These are phyloP conservation scores for Hypsopygia costalis DNA, from an alignment of 2,888 invertebrate species.

Conservation along the genomic window DNA sequence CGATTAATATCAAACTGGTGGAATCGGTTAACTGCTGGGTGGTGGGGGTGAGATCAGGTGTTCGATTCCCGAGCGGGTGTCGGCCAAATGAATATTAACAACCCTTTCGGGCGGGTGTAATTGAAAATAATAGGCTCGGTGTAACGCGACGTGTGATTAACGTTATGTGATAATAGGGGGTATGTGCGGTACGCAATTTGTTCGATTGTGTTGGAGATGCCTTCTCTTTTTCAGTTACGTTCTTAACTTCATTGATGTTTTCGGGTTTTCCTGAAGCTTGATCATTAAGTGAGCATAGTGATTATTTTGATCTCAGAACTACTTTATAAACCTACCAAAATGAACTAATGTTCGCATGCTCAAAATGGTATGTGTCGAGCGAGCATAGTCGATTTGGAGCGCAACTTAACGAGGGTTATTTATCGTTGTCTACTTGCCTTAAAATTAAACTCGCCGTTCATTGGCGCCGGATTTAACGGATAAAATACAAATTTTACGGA, in stretches of 20 bases:
- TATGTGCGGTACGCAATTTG: conserved; percentile 14
- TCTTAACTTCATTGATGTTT: too few relatives aligned
- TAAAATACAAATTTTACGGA: too few relatives aligned
- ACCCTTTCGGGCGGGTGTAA: conserved; percentile 64
- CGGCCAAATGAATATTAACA: conserved; percentile 72
- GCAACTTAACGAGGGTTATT: too few relatives aligned
- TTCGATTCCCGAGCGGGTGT: conserved; percentile 49
- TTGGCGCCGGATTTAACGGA: too few relatives aligned
- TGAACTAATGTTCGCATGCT: too few relatives aligned
- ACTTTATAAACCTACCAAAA: too few relatives aligned
- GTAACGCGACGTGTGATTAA: conserved; percentile 54
- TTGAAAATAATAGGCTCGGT: conserved; percentile 68
- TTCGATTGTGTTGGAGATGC: conserved; percentile 17
- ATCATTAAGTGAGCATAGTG: too few relatives aligned
- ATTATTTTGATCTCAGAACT: too few relatives aligned
- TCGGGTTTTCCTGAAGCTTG: too few relatives aligned
- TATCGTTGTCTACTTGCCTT: too few relatives aligned
- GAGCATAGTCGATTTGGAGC: conserved; percentile 1
- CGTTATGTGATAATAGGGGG: conserved; percentile 48
- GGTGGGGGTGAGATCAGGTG: conserved; percentile 40
- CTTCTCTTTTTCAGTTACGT: background rate
- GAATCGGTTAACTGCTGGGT: conserved; percentile 22
- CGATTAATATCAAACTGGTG: conserved; percentile 49
- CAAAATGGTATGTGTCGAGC: too few relatives aligned
- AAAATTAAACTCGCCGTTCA: too few relatives aligned